A percentile compares a stretch with the other conserved stretches of the same genome.
These are phyloP conservation scores for Pollicipes pollicipes DNA, from an alignment of 1,140 invertebrate species.

Conservation along the genomic window DNA sequence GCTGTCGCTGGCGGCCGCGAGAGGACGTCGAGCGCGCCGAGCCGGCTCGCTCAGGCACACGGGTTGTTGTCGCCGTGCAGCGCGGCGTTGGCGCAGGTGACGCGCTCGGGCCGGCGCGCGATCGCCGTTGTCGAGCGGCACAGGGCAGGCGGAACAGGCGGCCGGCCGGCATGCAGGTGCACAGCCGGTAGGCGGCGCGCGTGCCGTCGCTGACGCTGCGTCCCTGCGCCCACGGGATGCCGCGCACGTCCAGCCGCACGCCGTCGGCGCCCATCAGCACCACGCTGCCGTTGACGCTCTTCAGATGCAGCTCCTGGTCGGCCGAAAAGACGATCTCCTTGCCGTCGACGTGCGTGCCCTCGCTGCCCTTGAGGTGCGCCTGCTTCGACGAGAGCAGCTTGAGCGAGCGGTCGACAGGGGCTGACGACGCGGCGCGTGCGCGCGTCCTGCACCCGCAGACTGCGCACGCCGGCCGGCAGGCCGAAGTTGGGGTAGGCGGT, in stretches of 20 bases:
- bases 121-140: conserved; percentile 35
- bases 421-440: conserved; percentile 52
- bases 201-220: conserved; percentile 12
- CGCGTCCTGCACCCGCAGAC: conserved; percentile 44
- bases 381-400: conserved; percentile 37
- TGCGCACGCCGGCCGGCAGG: conserved; percentile 44
- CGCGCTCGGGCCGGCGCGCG: conserved; percentile 14
- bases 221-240: conserved; percentile 40
- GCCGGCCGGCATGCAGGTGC: conserved; percentile 26
- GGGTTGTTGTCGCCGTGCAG: conserved; percentile 41
- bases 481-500: conserved; percentile 51
- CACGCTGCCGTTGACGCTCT: conserved; percentile 57
- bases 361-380: conserved; percentile 27
- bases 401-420: conserved; percentile 45
- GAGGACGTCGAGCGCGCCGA: neutral
- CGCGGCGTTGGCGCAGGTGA: conserved; percentile 34
- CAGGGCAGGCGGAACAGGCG: conserved; percentile 53
- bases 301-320: conserved; percentile 56
- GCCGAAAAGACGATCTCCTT: conserved; percentile 45
- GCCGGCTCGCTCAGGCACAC: conserved; percentile 29
- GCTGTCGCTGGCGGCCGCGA: too few relatives aligned
- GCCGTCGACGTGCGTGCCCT: conserved; percentile 37
- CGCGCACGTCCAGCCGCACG: conserved; percentile 48
- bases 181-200: conserved; percentile 27
- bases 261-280: conserved; percentile 48